Evolutionary conservation across 2,113 vertebrate species (phyloP), one percentile per base, ranked within the genome.

Genomic region (Hippocampus comes): DNA sequence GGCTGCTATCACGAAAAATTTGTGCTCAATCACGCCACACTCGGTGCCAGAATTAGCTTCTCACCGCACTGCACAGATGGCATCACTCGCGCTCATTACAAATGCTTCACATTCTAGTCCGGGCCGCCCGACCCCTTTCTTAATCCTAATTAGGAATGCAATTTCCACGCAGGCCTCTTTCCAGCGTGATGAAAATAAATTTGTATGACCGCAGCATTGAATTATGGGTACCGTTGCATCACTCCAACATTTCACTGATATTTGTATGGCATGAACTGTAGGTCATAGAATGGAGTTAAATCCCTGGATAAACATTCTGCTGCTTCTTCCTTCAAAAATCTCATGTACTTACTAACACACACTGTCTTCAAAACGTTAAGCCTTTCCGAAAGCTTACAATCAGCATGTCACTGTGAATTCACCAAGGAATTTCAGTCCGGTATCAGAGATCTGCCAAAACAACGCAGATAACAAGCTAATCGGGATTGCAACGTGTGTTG

Each of bases 101-200:
- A 89, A 93, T 92, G 86, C 89, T 85, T 91, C 56, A 60, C 92
- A 93, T 92, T 91, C 90, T 87, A 75, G 82, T 89, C 81, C 86
- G 78, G 85, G 72, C 82, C 83, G 88, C 88, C 89, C 82, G 87
- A 91, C 89, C 92, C 88, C 86, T 90, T 91, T 89, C 86, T 88
- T 92, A 92, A 93, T 92, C 93, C 93, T 91, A 92, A 93, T 93
- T 92, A 93, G 91, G 90, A 91, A 91, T 91, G 88, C 86, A 85
- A 90, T 92, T 91, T 91, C 83, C 78, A 88, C 76, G 73, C 79
- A 75, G 79, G 81, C 75, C 76, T 83, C 88, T 91, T 89, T 77
- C 74, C 82, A 87, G 86, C 76, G 56, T 77, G 75, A 83, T 85
- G 76, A 85, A 90, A 86, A 85, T 76, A 87, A 86, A 85, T 74